Evolutionary conservation across 2,113 vertebrate species (phyloP), one percentile per base, ranked within the genome.

Genomic region (Gallinago undulata): DNA sequence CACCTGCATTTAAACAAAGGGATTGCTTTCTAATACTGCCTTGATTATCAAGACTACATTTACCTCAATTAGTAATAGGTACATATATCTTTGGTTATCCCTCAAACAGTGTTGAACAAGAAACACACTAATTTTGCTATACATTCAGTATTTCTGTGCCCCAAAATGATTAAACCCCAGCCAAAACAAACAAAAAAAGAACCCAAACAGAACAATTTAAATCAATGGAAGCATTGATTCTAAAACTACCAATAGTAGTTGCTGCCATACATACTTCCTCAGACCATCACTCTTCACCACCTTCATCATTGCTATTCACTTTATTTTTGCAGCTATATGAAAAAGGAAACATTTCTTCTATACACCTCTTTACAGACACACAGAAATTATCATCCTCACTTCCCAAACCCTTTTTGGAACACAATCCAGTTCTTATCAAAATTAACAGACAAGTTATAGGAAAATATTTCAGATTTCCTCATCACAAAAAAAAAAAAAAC

Each of bases 1-100:
- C 21, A 90, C 35, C 41, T 84, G 24, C 18, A 73, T 92, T 90
- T 93, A 90, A 96, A 94, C 92, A 96, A 93, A 86, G 27, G 30
- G 33, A 96, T 89, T 88, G 73, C 27, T 69, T 94, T 78, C 67
- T 73, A 59, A 84, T 83, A 95, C 63, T 78, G 35, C 43, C 28
- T 68, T 84, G 30, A 88, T 94, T 90, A 94, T 81, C 57, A 70
- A 93, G 90, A 92, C 68, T 35, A 9, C 68, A 93, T 81, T 94
- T 90, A 90, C 81, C 69, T 93, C 75, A 83, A 86, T 75, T 82
- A 89, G 25, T 68, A 78, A 82, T 41, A 70, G 15, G 30, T 63
- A 66, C 3, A 7, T 59, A n/a, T 39, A 55, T 67, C 45, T 92
- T 78, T 93, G 51, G 19, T 93, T 60, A 90, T 84, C 28, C 47